These are phyloP conservation scores for Rhagologus leucostigma DNA, from an alignment of 2,113 vertebrate species.

Conservation along the genomic window DNA sequence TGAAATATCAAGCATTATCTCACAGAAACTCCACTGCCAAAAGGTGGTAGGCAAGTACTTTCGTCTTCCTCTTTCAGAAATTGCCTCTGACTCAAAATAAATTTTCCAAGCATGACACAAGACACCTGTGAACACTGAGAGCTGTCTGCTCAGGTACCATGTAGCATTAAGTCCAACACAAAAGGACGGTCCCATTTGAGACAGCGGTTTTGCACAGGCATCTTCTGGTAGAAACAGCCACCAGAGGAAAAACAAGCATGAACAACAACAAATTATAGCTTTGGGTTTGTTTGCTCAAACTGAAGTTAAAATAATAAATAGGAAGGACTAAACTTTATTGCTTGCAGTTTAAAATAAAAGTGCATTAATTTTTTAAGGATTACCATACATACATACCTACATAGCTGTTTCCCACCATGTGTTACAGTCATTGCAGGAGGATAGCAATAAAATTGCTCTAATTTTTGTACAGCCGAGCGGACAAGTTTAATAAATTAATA, in stretches of 20 bases:
- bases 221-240: neutral
- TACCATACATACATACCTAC: neutral
- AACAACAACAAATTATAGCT: neutral
- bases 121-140: neutral
- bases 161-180: neutral
- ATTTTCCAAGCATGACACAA: neutral
- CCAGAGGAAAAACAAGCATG: neutral
- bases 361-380: neutral
- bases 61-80: neutral
- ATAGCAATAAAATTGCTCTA: neutral
- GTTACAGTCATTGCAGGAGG: neutral
- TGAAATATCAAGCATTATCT: neutral
- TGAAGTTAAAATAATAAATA: neutral
- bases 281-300: neutral
- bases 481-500: constrained; percentile 1
- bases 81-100: neutral
- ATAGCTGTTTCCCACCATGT: neutral
- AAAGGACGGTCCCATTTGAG: neutral
- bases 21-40: neutral
- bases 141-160: neutral
- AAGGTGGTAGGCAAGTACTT: neutral
- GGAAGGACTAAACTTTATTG: neutral
- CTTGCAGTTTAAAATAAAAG: neutral
- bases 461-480: neutral
- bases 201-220: neutral